A percentile compares a stretch with the other conserved stretches of the same genome.
Conservation (phyloP, 1,140 invertebrate species). For the Pararge aegeria region DNA sequence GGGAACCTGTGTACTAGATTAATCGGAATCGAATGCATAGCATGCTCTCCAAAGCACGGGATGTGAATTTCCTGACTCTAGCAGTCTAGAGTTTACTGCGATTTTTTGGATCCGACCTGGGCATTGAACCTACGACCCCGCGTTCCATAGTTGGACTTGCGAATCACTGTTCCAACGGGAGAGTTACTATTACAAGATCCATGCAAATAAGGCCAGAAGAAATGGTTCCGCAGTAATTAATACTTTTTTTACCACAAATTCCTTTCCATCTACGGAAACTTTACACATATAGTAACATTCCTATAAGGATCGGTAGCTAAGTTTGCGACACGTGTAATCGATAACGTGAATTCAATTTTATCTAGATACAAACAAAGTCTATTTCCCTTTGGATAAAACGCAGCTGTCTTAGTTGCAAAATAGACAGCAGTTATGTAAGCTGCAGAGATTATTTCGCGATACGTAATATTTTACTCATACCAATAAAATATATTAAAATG, state of each 20-base stretch:
- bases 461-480: not conserved
- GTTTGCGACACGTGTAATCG: not conserved
- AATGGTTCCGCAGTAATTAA: constrained; percentile 13
- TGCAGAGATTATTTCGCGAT: not conserved
- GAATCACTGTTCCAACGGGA: too few relatives aligned
- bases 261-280: not conserved
- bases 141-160: too few relatives aligned
- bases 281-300: constrained; percentile 8
- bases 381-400: not conserved
- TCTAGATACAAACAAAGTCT: not conserved
- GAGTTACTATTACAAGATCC: not conserved
- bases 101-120: too few relatives aligned
- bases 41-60: too few relatives aligned
- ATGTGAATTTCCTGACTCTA: too few relatives aligned
- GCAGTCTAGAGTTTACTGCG: too few relatives aligned
- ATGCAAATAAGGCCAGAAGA: constrained; percentile 9
- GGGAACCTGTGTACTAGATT: too few relatives aligned
- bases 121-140: too few relatives aligned
- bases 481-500: not conserved
- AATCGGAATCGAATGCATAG: too few relatives aligned
- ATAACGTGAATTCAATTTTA: not conserved
- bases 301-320: not conserved
- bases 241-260: constrained; percentile 10
- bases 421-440: not conserved
- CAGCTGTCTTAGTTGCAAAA: not conserved